Conservation (phyloP, 1,140 invertebrate species). For the Brachionus rubens region DNA sequence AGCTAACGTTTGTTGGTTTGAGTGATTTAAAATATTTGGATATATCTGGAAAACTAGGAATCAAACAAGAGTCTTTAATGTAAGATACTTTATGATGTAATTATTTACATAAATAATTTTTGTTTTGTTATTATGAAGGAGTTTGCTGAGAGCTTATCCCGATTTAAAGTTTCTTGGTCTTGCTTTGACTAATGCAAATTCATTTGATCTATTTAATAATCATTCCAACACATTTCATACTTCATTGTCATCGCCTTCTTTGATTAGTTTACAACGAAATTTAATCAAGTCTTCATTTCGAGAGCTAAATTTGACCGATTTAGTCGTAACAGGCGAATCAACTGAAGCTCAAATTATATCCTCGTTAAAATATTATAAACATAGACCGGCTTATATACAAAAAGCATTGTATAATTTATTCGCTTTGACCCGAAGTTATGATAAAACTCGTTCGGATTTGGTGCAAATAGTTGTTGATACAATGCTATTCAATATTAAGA, state of each 20-base stretch:
- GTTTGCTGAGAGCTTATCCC: not conserved
- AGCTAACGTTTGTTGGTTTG: not conserved
- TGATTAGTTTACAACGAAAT: not conserved
- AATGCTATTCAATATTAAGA: not conserved
- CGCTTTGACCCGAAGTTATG: not conserved
- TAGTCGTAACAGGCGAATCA: conserved; percentile 16
- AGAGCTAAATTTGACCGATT: not conserved
- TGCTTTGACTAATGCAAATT: conserved; percentile 37
- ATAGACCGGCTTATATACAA: not conserved
- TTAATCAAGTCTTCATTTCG: not conserved
- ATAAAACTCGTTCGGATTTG: not conserved
- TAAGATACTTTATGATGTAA: too few species aligned
- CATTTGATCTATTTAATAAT: not conserved
- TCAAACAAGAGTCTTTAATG: conserved; percentile 21
- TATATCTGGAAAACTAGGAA: not conserved
- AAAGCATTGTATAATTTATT: conserved; percentile 22
- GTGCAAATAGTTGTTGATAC: not conserved
- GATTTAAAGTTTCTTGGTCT: not conserved
- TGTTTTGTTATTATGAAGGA: not conserved
- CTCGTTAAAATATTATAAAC: conserved; percentile 1
- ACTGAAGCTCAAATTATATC: conserved; percentile 12
- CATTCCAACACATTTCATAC: not conserved
- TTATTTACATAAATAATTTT: too few species aligned
- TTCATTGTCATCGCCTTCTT: not conserved
- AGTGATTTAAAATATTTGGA: conserved; percentile 10